These are phyloP conservation scores for Dromas ardeola DNA, from an alignment of 2,113 vertebrate genomes.

Conservation along the genomic window DNA sequence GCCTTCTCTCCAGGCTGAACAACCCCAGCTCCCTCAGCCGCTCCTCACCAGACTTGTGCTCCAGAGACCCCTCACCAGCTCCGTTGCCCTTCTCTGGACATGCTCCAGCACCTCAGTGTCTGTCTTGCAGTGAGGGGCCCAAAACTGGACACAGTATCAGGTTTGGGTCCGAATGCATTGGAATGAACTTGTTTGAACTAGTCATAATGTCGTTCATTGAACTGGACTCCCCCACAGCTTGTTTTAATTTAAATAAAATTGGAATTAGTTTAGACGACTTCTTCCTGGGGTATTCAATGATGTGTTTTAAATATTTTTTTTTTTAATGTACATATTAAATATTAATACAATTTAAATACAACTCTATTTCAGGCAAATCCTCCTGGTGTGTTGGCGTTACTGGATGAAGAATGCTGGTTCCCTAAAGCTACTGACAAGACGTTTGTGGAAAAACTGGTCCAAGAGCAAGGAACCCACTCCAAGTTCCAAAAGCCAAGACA, in stretches of 20 bases:
- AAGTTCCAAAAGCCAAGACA: slow-evolving; percentile 97
- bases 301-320: background rate
- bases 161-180: background rate
- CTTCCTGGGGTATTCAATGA: background rate
- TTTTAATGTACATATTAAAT: no score
- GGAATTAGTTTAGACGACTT: background rate
- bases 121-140: background rate
- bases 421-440: slow-evolving; percentile 98
- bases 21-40: background rate
- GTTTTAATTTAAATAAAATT: background rate
- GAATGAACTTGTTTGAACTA: background rate
- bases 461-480: slow-evolving; percentile 94
- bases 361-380: slow-evolving; percentile 85
- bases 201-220: no score
- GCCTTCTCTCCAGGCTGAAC: background rate
- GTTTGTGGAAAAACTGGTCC: slow-evolving; percentile 95
- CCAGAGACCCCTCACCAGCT: background rate
- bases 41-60: background rate
- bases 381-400: slow-evolving; percentile 90
- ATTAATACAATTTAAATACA: background rate
- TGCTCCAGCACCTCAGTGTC: background rate
- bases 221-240: background rate
- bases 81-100: background rate
- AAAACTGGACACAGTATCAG: background rate
- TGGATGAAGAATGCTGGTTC: slow-evolving; percentile 99